These are phyloP conservation scores for Balanococcus diminutus DNA, from an alignment of 2,888 invertebrate species.

Conservation along the genomic window DNA sequence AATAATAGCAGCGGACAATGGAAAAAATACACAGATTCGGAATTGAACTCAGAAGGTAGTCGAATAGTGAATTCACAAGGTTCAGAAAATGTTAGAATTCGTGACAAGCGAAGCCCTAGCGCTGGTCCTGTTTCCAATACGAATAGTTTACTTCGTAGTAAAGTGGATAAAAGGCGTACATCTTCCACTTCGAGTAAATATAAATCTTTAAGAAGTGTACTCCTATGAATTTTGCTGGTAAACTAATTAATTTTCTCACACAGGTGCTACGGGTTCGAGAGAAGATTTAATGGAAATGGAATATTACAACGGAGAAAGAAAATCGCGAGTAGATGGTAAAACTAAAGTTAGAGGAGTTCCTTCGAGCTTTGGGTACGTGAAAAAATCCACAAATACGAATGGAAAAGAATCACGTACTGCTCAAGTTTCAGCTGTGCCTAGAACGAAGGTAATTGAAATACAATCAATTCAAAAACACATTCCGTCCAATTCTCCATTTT, in stretches of 20 bases:
- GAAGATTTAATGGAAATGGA: conserved; percentile 59
- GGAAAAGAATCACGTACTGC: conserved; percentile 69
- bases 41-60: conserved; percentile 59
- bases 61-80: conserved; percentile 22
- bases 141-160: conserved; percentile 46
- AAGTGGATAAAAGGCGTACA: conserved; percentile 49
- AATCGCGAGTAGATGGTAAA: conserved; percentile 60
- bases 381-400: conserved; percentile 67
- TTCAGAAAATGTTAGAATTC: conserved; percentile 59
- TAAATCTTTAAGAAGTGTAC: neutral
- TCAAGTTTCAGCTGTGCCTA: conserved; percentile 83
- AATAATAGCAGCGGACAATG: conserved; percentile 60
- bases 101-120: conserved; percentile 62
- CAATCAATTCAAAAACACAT: neutral
- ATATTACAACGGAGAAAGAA: conserved; percentile 58
- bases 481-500: neutral
- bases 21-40: conserved; percentile 64
- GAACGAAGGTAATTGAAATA: conserved; percentile 72
- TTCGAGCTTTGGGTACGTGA: conserved; percentile 84
- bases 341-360: conserved; percentile 76
- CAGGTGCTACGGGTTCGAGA: conserved; percentile 58
- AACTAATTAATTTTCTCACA: neutral
- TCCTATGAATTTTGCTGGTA: neutral
- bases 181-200: conserved; percentile 50
- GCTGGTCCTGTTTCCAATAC: conserved; percentile 55